Evolutionary conservation across 2,113 vertebrate species (phyloP).

Genomic region (Seriola quinqueradiata): DNA sequence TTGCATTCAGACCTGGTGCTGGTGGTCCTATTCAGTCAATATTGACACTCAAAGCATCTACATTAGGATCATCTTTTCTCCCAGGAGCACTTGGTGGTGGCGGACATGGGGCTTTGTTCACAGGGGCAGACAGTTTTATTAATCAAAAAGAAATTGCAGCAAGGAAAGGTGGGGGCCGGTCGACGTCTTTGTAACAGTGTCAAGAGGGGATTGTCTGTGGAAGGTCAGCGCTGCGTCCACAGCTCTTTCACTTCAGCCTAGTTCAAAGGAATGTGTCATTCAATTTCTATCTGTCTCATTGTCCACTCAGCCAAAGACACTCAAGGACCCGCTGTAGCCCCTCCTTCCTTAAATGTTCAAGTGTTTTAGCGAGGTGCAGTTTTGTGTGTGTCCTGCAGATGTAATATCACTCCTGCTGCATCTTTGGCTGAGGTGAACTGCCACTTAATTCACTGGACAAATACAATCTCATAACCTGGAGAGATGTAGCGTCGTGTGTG

Average conservation of each 20-base stretch:
- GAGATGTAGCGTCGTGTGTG: not conserved
- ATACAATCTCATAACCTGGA: not conserved
- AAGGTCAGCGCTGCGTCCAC: constrained; percentile 69
- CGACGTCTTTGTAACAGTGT: constrained; percentile 79
- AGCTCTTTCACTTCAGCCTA: constrained; percentile 70
- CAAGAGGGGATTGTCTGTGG: constrained; percentile 77
- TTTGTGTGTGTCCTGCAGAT: constrained; percentile 28
- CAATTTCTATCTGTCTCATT: constrained; percentile 74
- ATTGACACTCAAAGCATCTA: constrained; percentile 71
- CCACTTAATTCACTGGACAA: not conserved
- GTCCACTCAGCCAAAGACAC: constrained; percentile 65
- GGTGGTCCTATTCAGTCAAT: constrained; percentile 75
- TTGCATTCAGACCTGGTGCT: constrained; percentile 76
- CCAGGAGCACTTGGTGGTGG: constrained; percentile 68
- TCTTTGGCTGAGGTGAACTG: not conserved
- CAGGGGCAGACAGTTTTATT: constrained; percentile 72
- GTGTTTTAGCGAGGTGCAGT: constrained; percentile 30
- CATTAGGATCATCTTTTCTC: constrained; percentile 80
- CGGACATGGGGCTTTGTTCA: constrained; percentile 70
- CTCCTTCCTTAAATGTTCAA: constrained; percentile 30
- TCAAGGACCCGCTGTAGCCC: constrained; percentile 33
- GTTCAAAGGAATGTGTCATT: constrained; percentile 78
- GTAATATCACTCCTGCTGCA: not conserved
- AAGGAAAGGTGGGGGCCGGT: constrained; percentile 60
- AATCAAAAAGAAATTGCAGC: constrained; percentile 79